Conservation (phyloP, 2,888 invertebrate genomes). For the Aplocera efformata region DNA sequence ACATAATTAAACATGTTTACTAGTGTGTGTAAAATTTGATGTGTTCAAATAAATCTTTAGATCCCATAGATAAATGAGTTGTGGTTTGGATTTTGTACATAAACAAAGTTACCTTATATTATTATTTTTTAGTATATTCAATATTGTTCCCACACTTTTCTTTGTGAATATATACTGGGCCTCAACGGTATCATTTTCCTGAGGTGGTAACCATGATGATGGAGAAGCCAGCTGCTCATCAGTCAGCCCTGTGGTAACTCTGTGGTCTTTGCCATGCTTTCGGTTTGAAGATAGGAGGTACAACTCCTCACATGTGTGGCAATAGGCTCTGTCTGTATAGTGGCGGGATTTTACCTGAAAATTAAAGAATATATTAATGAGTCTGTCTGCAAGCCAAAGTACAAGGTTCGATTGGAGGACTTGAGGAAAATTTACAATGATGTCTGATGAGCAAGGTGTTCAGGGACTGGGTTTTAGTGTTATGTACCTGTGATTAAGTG, state of each 20-base stretch:
- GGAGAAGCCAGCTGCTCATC: conserved; percentile 82
- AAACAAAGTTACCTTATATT: conserved; percentile 82
- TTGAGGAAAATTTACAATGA: too few relatives aligned
- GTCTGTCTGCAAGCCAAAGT: not conserved
- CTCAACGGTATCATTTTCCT: conserved; percentile 88
- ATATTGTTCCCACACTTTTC: conserved; percentile 82
- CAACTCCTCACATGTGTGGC: conserved; percentile 82
- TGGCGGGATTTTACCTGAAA: conserved; percentile 64
- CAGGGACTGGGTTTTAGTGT: too few relatives aligned
- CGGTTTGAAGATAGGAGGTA: conserved; percentile 54
- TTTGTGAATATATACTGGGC: conserved; percentile 93
- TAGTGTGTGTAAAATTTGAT: too few relatives aligned
- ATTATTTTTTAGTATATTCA: conserved; percentile 81
- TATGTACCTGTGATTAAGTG: too few relatives aligned
- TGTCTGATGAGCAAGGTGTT: too few relatives aligned
- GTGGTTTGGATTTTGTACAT: too few relatives aligned
- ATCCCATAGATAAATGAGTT: too few relatives aligned
- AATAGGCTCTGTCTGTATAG: conserved; percentile 79
- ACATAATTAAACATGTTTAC: too few relatives aligned
- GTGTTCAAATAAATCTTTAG: too few relatives aligned
- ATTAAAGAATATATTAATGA: too few relatives aligned
- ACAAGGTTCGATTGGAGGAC: not conserved
- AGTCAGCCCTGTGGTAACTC: conserved; percentile 71
- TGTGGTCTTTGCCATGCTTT: conserved; percentile 80
- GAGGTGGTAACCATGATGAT: conserved; percentile 83